Evolutionary conservation across 2,113 vertebrate species (phyloP).

Genomic region (Leuciscus idus): DNA sequence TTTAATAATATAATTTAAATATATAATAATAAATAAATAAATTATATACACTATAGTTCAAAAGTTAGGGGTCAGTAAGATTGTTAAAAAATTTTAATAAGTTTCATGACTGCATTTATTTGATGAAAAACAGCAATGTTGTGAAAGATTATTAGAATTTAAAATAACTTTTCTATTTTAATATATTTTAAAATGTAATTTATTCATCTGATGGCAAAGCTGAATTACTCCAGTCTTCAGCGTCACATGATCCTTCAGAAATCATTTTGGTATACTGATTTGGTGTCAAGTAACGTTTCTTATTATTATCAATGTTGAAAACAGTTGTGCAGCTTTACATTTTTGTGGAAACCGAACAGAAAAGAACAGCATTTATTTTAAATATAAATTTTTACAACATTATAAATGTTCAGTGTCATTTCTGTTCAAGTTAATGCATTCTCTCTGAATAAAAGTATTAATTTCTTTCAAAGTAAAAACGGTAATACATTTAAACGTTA

Average conservation of each 20-base stretch:
- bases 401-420: neutral
- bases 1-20: neutral
- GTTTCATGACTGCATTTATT: neutral
- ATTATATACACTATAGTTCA: no score
- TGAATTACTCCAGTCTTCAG: neutral
- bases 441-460: neutral
- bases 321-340: neutral
- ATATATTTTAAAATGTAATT: no score
- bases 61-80: no score
- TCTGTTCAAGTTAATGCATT: neutral
- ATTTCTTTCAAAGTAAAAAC: neutral
- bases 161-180: neutral
- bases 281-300: neutral
- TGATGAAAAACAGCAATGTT: neutral
- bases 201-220: neutral
- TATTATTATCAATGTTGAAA: neutral
- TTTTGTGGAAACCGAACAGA: no score
- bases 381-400: slow-evolving; percentile 1
- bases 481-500: neutral
- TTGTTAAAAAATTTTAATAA: no score
- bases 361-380: neutral
- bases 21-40: neutral
- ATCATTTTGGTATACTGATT: no score
- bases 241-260: no score
- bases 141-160: neutral